Base-by-base conservation (phyloP, 2,888 invertebrate species). In the Melanargia galathea region DNA sequence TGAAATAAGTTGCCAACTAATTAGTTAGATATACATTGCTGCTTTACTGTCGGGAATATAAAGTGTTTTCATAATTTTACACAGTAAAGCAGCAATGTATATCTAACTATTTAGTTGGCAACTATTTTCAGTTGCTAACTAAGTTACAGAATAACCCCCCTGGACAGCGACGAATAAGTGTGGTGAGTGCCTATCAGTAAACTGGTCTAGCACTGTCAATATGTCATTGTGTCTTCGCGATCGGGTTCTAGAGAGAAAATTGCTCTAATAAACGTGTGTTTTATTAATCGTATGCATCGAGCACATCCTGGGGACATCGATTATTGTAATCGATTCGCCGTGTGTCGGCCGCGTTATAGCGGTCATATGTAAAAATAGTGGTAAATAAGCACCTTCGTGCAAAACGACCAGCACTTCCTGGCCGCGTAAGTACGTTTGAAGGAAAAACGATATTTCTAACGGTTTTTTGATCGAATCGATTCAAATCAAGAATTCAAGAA, bases 251-350 rank as follows among this genome's bases (percentile, higher is more conserved):
- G 76, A 78, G 76, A 78, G 87, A 79, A 88, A 87, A 88, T 87
- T 85, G 79, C 87, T 78, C 76, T 76, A 81, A 86, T 85, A 80
- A 79, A 77, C 79, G 78, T 75, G 81, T 77, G 79, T 77, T 74
- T 76, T 78, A 77, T 80, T 82, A 83, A 84, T 80, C 79, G 74
- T 83, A 88, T 88, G 87, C 83, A 88, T 86, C 82, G 79, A 80
- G 84, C 82, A 78, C 86, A 79, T 83, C 85, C 83, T 83, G 63
- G 78, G 82, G 60, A 76, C 76, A 85, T 83, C 87, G 84, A 87
- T 87, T 87, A 87, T 82, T 76, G 80, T 83, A 85, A 84, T 82
- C 63, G 66, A 65, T 66, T 54, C 54, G 48, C 61, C 52, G 64
- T 65, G 38, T 58, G 13, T 55, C 40, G 51, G 58, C 48, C 35